These are phyloP conservation scores for Palaemon carinicauda DNA, from an alignment of 1,140 invertebrate genomes.

Conservation along the genomic window DNA sequence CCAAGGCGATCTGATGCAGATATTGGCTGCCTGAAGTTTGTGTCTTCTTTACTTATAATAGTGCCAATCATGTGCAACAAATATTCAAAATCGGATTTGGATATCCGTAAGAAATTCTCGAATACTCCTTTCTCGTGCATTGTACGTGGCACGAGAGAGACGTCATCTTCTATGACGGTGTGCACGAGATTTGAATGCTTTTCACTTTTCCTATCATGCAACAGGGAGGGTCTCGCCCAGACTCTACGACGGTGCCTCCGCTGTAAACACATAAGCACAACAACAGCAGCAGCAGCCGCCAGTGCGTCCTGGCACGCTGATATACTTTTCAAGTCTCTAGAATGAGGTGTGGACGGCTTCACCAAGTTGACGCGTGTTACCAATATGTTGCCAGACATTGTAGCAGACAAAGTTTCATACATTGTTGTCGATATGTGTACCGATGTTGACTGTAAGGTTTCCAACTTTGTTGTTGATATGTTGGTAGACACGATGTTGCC, in stretches of 20 bases:
- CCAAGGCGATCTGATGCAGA: slow-evolving; percentile 22
- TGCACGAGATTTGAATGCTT: not conserved
- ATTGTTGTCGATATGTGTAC: too few relatives aligned
- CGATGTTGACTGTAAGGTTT: too few relatives aligned
- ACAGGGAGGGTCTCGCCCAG: slow-evolving; percentile 6
- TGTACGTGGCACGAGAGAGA: not conserved
- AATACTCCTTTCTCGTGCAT: not conserved
- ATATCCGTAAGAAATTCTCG: slow-evolving; percentile 16
- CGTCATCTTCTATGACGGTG: not conserved
- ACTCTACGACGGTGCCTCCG: slow-evolving; percentile 1
- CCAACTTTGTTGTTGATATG: too few relatives aligned
- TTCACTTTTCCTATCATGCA: not conserved
- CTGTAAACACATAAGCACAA: not conserved
- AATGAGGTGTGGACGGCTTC: too few relatives aligned
- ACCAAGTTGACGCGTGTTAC: too few relatives aligned
- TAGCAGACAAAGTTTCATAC: too few relatives aligned
- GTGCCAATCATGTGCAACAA: too few relatives aligned
- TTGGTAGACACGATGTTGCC: too few relatives aligned
- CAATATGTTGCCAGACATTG: too few relatives aligned
- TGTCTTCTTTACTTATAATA: too few relatives aligned
- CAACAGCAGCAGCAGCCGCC: slow-evolving; percentile 10
- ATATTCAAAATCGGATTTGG: not conserved
- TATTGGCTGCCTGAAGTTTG: not conserved
- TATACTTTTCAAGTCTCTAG: too few relatives aligned
- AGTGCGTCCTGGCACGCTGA: too few relatives aligned